Evolutionary conservation across 2,797 vertebrate species (phyloP), one percentile per base, ranked within the genome.

Genomic region (Girardinus metallicus): DNA sequence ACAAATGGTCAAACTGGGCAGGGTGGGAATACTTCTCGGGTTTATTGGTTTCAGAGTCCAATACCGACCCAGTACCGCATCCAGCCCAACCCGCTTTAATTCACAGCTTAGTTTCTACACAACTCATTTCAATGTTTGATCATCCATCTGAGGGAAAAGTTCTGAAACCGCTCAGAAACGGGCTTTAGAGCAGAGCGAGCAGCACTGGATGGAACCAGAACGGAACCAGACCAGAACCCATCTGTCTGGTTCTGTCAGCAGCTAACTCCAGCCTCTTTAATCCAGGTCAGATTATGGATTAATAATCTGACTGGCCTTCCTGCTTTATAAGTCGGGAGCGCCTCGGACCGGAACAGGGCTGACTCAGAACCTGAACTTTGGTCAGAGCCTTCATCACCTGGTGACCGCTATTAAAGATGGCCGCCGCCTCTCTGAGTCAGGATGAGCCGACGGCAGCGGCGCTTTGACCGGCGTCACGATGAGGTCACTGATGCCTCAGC

Each of bases 391-490:
- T 8, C n/a, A 60, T 80, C 73, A 85, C 80, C 74, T 74, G 39
- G 16, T 41, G 34, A 41, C 5, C 0, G 55, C 26, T 4, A 60
- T 72, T 74, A 82, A 80, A 83, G 57, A 57, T 5, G 36, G 62
- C 36, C 78, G 53, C 53, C 1, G 3, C 53, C 53, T 77, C 6
- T 16, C 51, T 86, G 91, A 91, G 79, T 91, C 82, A 92, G 55
- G 78, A 87, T 74, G 39, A 21, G 34, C 75, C 10, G 39, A 49
- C 76, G 73, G 85, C 46, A 84, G 29, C 46, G 73, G 79, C 74
- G 84, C 55, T 80, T 55, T 77, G 80, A 49, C 51, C 44, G 23
- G 41, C 34, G 15, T 34, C 34, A 21, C 7, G 13, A 64, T 9
- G 31, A 62, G 31, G 60, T 64, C 60, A 34, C 60, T 60, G 57